These are phyloP conservation scores for Itoplectis maculator DNA, from an alignment of 2,888 invertebrate species.

Conservation along the genomic window DNA sequence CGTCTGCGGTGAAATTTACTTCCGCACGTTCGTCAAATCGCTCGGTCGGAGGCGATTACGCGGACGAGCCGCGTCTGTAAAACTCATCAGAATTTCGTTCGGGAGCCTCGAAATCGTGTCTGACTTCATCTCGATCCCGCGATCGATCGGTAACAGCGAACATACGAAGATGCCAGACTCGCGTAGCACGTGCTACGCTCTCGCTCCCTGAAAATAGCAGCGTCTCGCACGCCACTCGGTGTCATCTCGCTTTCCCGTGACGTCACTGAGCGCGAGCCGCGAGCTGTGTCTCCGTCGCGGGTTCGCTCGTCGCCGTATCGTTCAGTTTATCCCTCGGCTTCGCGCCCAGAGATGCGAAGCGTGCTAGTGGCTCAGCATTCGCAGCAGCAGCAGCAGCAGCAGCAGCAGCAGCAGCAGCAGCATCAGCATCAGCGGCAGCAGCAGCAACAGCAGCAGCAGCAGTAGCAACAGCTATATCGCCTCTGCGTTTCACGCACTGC, in stretches of 20 bases:
- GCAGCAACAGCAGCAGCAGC: too few species aligned
- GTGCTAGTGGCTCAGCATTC: not conserved
- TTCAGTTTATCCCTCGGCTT: slow-evolving; percentile 52
- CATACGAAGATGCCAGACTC: not conserved
- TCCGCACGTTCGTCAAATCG: not conserved
- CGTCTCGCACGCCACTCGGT: slow-evolving; percentile 16
- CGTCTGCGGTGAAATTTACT: too few species aligned
- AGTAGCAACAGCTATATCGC: not conserved
- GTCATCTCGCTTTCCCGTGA: slow-evolving; percentile 38
- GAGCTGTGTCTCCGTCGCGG: slow-evolving; percentile 14
- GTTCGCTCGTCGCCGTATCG: not conserved
- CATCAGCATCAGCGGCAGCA: too few species aligned
- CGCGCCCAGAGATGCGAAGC: slow-evolving; percentile 31
- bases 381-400: too few species aligned
- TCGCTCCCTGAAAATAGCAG: slow-evolving; percentile 52
- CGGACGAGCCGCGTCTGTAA: too few species aligned
- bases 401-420: too few species aligned
- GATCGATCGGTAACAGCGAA: not conserved
- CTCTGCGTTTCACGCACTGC: slow-evolving; percentile 9
- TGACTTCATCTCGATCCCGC: slow-evolving; percentile 16
- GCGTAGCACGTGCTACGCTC: slow-evolving; percentile 24
- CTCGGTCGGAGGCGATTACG: too few species aligned
- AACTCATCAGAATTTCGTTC: too few species aligned
- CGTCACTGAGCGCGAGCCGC: slow-evolving; percentile 22
- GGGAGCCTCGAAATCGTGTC: not conserved